A percentile compares a stretch with the other conserved stretches of the same genome.
Conservation (phyloP, 2,113 vertebrate genomes). For the Pelecanoides urinatrix region DNA sequence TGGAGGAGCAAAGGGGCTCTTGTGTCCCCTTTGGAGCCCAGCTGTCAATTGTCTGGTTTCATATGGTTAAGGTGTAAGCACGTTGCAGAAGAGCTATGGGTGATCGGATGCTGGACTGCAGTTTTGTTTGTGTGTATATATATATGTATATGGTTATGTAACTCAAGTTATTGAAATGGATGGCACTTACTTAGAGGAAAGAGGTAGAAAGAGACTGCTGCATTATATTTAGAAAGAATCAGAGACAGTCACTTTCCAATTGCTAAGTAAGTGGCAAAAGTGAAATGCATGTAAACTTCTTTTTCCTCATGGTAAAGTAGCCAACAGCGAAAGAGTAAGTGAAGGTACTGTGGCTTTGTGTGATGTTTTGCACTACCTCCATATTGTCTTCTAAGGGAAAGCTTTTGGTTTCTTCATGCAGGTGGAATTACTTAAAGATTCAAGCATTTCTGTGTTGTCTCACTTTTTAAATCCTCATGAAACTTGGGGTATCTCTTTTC, state of each 20-base stretch:
- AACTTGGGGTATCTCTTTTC: not conserved
- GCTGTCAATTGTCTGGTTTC: fast-evolving
- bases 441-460: not conserved
- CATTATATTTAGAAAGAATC: not conserved
- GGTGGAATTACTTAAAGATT: not conserved
- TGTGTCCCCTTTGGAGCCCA: fast-evolving
- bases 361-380: not conserved
- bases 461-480: not conserved
- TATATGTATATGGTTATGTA: not conserved
- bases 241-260: not conserved
- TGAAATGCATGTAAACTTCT: not conserved
- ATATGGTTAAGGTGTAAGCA: fast-evolving
- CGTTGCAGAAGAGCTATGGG: not conserved
- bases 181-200: not conserved
- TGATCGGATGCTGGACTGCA: not conserved
- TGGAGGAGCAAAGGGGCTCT: not conserved
- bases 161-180: not conserved
- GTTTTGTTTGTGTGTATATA: not conserved
- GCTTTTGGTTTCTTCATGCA: not conserved
- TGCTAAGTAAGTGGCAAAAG: not conserved
- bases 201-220: not conserved
- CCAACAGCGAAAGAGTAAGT: fast-evolving
- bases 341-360: not conserved
- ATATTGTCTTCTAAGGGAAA: not conserved
- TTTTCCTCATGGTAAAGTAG: not conserved